Evolutionary conservation across 2,113 vertebrate genomes (phyloP), one percentile per base, ranked within the genome.

Genomic region (Zingel zingel): DNA sequence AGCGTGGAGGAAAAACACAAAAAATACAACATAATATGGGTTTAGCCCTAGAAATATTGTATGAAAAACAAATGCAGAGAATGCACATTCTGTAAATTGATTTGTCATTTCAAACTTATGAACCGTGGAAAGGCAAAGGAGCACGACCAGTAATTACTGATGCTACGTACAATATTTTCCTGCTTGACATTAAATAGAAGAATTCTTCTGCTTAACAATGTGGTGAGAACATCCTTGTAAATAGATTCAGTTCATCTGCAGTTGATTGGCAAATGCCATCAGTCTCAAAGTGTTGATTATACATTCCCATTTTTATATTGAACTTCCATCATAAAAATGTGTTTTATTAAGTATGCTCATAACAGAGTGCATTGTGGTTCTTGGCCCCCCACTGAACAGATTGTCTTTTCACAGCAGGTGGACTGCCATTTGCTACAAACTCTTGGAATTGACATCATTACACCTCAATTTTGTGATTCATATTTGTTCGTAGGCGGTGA

Each of bases 401-500:
- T 92, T 93, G 91, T 94, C 89, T 93, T 93, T 94, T 95, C 94
- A 94, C 95, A 95, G 94, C 93, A 88, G 93, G 95, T 88, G 59
- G 78, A 69, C 88, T 84, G 90, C 93, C 94, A 93, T 92, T 95
- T 95, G 87, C 94, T 61, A 85, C 83, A 81, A 95, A 95, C 94
- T 94, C 93, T 92, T 70, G 89, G 94, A 96, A 96, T 95, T 95
- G 96, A 96, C 94, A 96, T 95, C 94, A 96, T 96, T 96, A 96
- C 86, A 93, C 92, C 89, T 95, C 92, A 87, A 89, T 94, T 93
- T 91, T 91, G 86, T 94, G 93, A 91, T 95, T 94, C 92, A 86
- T 93, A 87, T 91, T 94, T 86, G 88, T 88, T 94, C 84, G 91
- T 93, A 88, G 91, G 85, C 86, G 79, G 84, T 36, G 71, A 84